These are phyloP conservation scores for Plectropomus leopardus DNA, from an alignment of 2,113 vertebrate genomes.

Conservation along the genomic window DNA sequence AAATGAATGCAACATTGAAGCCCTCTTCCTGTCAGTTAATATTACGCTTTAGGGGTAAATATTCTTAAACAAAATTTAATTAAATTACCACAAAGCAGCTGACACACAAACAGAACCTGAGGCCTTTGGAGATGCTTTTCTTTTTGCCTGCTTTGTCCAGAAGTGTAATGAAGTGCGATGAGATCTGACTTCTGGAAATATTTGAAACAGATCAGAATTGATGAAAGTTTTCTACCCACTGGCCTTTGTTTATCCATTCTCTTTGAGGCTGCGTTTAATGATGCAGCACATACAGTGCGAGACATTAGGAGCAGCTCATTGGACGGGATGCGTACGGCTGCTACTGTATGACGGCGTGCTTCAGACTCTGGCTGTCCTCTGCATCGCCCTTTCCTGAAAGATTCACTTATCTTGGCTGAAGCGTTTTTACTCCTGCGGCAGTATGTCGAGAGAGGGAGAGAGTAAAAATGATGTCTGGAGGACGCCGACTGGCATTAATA, in stretches of 20 bases:
- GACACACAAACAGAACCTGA: conserved; percentile 3
- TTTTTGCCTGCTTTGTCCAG: conserved; percentile 1
- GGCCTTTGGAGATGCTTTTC: conserved; percentile 19
- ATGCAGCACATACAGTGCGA: conserved; percentile 9
- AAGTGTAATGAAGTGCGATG: conserved; percentile 30
- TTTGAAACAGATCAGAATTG: conserved; percentile 33
- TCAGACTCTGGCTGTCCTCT: conserved; percentile 51
- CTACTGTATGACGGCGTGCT: neutral
- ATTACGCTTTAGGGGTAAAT: neutral
- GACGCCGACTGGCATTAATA: conserved; percentile 78
- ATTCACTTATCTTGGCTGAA: conserved; percentile 60
- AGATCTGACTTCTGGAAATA: conserved; percentile 41
- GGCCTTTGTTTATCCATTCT: conserved; percentile 53
- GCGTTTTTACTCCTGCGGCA: conserved; percentile 67
- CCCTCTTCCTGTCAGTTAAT: conserved; percentile 2
- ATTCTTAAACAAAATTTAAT: conserved; percentile 32
- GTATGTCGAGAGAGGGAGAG: conserved; percentile 50
- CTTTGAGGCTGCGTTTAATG: conserved; percentile 42
- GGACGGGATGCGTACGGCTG: neutral
- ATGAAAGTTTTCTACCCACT: conserved; percentile 35
- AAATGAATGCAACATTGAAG: conserved; percentile 5
- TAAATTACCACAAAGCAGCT: conserved; percentile 42
- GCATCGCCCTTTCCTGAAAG: conserved; percentile 63
- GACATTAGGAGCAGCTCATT: conserved; percentile 16
- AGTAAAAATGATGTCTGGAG: conserved; percentile 77